Evolutionary conservation across 2,113 vertebrate genomes (phyloP).

Genomic region (Pontoporia blainvillei): DNA sequence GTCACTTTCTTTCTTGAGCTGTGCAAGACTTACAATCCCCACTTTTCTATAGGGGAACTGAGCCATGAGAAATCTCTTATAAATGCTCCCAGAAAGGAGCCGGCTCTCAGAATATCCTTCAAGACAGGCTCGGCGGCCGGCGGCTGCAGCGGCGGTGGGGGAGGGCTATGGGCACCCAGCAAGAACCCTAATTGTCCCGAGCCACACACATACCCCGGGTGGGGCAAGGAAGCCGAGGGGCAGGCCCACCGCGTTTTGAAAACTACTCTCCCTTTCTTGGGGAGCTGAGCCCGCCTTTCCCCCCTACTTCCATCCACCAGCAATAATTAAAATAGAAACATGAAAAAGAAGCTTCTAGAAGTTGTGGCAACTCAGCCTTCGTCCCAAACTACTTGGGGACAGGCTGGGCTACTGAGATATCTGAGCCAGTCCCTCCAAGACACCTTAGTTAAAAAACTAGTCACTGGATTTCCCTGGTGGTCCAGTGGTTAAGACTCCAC

Average conservation of each 20-base stretch:
- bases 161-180: slow-evolving; percentile 45
- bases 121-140: slow-evolving; percentile 35
- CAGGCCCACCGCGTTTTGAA: background rate
- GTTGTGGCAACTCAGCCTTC: background rate
- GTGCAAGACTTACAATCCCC: slow-evolving; percentile 80
- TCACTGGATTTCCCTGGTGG: background rate
- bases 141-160: background rate
- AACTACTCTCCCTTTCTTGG: background rate
- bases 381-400: background rate
- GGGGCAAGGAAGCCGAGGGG: background rate
- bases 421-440: background rate
- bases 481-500: background rate
- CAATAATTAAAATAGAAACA: background rate
- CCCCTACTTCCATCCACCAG: background rate
- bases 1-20: slow-evolving; percentile 78
- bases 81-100: slow-evolving; percentile 74
- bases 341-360: background rate
- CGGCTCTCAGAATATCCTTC: slow-evolving; percentile 77
- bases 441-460: background rate
- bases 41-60: slow-evolving; percentile 85
- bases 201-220: slow-evolving; percentile 49
- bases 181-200: slow-evolving; percentile 77
- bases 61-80: slow-evolving; percentile 85
- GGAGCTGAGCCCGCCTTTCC: background rate
- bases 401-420: background rate